Evolutionary conservation across 1,140 invertebrate genomes (phyloP), one percentile per base, ranked within the genome.

Genomic region (Brevipalpus yothersi): DNA sequence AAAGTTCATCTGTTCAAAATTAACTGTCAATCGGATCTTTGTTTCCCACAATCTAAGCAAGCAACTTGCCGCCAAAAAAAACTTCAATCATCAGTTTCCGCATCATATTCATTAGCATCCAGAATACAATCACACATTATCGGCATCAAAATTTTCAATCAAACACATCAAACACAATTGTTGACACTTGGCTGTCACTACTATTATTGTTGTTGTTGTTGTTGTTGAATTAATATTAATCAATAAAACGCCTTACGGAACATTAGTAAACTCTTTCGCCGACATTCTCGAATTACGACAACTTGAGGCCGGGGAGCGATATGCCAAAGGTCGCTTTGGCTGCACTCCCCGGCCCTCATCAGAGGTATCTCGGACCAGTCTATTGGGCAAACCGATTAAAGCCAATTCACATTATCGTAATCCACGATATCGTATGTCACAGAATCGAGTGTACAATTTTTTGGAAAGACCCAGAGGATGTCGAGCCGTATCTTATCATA

Each of bases 391-490:
- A 74, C 86, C 86, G 67, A 77, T 91, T 68, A 85, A 82, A 75
- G 85, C 86, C 75, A 79, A 80, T 71, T 79, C 80, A 73, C 81
- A 85, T 70, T 63, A 65, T 58, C 61, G 68, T 21, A 49, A 61
- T 56, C 43, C 45, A 13, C 79, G 83, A 74, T 91, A 89, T 75
- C 76, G 89, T 67, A 80, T 83, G 69, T 74, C 87, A 58, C 89
- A 93, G 73, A 82, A 83, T 68, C 80, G 82, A 71, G 78, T 91
- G 69, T 91, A 92, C 77, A 92, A 92, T 75, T 92, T 92, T 73
- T 78, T 93, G 68, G 89, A 93, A 75, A 75, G 88, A 69, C 88
- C 89, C 58, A 78, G 87, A 65, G 84, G 84, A 64, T 77, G 80
- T 69, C 81, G 80, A 70, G 84, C 86, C 60, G 80, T 87, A 68